Conservation (phyloP, 2,113 vertebrate genomes). For the Brachyhypopomus occidentalis region DNA sequence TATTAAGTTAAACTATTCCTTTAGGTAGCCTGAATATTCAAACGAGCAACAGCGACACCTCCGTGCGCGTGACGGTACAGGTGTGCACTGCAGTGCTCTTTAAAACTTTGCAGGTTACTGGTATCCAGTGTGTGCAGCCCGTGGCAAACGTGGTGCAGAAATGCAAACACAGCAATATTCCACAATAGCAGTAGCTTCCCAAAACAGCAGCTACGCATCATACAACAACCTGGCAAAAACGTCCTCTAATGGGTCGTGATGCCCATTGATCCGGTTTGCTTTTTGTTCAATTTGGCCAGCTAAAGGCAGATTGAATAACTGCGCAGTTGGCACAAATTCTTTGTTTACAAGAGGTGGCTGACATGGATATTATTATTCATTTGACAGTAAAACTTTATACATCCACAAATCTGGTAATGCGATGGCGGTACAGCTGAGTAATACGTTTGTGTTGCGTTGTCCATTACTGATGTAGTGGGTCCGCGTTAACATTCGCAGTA, state of each 20-base stretch:
- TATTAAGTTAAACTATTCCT: too few species aligned
- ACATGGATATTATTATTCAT: slow-evolving; percentile 30
- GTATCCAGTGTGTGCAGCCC: not conserved
- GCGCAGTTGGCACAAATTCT: slow-evolving; percentile 43
- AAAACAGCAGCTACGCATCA: slow-evolving; percentile 24
- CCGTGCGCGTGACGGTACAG: too few species aligned
- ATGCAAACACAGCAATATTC: slow-evolving; percentile 15
- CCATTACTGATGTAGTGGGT: not conserved
- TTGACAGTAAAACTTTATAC: slow-evolving; percentile 20
- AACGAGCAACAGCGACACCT: too few species aligned
- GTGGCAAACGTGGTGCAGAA: not conserved
- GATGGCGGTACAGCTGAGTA: not conserved
- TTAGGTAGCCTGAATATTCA: too few species aligned
- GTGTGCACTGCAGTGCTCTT: too few species aligned
- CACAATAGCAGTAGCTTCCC: slow-evolving; percentile 25
- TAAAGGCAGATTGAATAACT: slow-evolving; percentile 49
- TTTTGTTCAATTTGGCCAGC: slow-evolving; percentile 50
- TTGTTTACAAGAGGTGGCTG: slow-evolving; percentile 41
- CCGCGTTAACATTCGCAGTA: not conserved
- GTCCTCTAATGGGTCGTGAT: slow-evolving; percentile 57
- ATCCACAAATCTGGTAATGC: slow-evolving; percentile 15
- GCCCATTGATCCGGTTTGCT: slow-evolving; percentile 61
- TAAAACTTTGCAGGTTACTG: too few species aligned
- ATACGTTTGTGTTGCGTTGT: slow-evolving; percentile 4
- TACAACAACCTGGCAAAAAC: slow-evolving; percentile 42